Percentiles rank a stretch among this genome's conserved stretches.
These are phyloP conservation scores for Acrossocheilus wenchowensis DNA, from an alignment of 2,797 vertebrate species.

Conservation along the genomic window DNA sequence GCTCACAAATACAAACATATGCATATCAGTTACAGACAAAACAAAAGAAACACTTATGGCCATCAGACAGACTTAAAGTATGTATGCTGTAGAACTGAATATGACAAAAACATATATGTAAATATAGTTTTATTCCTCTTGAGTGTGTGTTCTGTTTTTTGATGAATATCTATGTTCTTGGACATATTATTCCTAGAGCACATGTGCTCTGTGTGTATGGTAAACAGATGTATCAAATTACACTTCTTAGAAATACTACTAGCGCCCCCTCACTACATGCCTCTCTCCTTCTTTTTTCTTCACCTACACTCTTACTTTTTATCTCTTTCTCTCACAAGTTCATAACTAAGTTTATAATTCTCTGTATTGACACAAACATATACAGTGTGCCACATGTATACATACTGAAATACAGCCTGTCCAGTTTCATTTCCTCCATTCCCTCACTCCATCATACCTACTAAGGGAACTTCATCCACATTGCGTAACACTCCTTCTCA, in stretches of 20 bases:
- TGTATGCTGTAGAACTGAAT: conserved; percentile 7
- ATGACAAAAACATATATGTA: conserved; percentile 11
- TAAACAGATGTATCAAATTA: conserved; percentile 65
- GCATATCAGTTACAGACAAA: background rate
- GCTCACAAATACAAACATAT: conserved; percentile 16
- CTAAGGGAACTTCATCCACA: conserved; percentile 19
- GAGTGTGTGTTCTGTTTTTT: background rate
- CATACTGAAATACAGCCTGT: background rate
- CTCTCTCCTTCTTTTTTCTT: conserved; percentile 2
- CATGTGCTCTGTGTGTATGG: conserved; percentile 54
- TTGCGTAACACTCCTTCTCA: conserved; percentile 50
- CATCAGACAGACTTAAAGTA: conserved; percentile 2
- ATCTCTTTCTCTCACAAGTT: conserved; percentile 13
- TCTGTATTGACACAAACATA: background rate
- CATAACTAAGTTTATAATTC: background rate
- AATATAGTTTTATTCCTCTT: background rate
- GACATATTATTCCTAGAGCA: conserved; percentile 53
- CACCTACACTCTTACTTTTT: background rate
- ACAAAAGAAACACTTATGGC: background rate
- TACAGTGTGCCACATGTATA: background rate
- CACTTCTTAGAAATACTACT: conserved; percentile 49
- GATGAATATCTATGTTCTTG: conserved; percentile 48
- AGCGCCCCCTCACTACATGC: conserved; percentile 9
- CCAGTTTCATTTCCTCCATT: conserved; percentile 3
- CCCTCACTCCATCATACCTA: conserved; percentile 13